phyloP scores from a whole-genome alignment of 1,140 invertebrate genomes.

The Magallana angulata region DNA sequence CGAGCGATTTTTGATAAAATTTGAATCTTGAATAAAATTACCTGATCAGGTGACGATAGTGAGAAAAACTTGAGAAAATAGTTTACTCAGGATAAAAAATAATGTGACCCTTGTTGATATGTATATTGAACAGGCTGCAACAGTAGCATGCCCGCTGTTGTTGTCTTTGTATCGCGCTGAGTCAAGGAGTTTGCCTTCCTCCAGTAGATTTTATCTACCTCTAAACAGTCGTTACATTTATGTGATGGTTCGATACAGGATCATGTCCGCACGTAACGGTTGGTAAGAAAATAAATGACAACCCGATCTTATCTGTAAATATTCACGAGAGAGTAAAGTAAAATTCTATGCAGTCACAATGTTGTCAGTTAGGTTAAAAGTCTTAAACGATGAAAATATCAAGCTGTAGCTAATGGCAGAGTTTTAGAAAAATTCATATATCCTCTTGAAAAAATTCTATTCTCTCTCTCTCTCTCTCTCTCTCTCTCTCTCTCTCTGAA shows the following conservation, averaged over 20 bases:
- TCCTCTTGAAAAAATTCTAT: too few species aligned
- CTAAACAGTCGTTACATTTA: conserved; percentile 22
- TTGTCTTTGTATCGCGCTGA: neutral
- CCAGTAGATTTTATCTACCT: conserved; percentile 16
- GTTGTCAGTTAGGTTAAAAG: too few species aligned
- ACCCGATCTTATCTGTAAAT: neutral
- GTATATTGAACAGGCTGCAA: conserved; percentile 7
- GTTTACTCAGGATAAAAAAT: neutral
- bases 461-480: too few species aligned
- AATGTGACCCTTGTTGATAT: conserved; percentile 30
- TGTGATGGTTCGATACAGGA: neutral
- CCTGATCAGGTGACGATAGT: neutral
- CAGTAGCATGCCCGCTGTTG: neutral
- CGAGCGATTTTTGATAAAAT: neutral
- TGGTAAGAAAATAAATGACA: neutral
- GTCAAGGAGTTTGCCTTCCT: neutral
- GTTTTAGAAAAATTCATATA: too few species aligned
- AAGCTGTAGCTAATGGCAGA: too few species aligned
- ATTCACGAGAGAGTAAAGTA: neutral
- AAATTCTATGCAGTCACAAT: neutral
- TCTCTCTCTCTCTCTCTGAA: too few species aligned
- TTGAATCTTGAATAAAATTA: neutral
- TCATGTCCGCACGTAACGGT: neutral
- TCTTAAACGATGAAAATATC: too few species aligned
- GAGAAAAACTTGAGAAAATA: conserved; percentile 23